These are phyloP conservation scores for Serinus canaria DNA, from an alignment of 2,113 vertebrate species.

Conservation along the genomic window DNA sequence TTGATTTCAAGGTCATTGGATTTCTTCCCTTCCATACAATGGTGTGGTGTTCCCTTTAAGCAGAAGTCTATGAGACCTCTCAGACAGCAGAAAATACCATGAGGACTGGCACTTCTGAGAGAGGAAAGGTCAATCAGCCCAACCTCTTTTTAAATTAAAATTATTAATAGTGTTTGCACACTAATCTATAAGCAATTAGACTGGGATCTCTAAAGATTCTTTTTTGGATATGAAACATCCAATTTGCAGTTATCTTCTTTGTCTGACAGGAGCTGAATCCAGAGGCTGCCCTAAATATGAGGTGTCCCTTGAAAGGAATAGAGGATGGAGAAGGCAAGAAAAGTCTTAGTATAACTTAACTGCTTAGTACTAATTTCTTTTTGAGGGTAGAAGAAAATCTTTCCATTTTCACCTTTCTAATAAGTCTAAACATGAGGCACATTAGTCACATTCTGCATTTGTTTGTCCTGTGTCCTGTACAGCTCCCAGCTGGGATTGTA, in stretches of 20 bases:
- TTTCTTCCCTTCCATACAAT: neutral
- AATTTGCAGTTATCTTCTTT: neutral
- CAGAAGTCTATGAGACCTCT: neutral
- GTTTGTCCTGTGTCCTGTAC: neutral
- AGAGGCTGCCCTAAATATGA: neutral
- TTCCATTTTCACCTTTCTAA: neutral
- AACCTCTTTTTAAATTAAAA: neutral
- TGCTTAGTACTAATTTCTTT: neutral
- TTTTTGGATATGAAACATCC: neutral
- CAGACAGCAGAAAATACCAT: neutral
- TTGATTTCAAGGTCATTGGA: neutral
- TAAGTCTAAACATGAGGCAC: neutral
- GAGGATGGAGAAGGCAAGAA: neutral
- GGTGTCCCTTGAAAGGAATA: neutral
- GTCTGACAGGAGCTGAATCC: neutral
- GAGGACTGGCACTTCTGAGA: neutral
- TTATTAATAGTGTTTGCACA: neutral
- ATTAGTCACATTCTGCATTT: neutral
- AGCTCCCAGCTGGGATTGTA: neutral
- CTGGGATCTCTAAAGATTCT: neutral
- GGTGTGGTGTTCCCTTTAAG: neutral
- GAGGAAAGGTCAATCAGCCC: neutral
- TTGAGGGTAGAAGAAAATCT: neutral
- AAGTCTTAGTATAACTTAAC: neutral
- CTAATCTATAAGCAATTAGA: neutral